Percentiles rank a stretch among this genome's conserved stretches.
Evolutionary conservation across 1,140 invertebrate genomes (phyloP).

Genomic region (Lordiphosa mommai): DNA sequence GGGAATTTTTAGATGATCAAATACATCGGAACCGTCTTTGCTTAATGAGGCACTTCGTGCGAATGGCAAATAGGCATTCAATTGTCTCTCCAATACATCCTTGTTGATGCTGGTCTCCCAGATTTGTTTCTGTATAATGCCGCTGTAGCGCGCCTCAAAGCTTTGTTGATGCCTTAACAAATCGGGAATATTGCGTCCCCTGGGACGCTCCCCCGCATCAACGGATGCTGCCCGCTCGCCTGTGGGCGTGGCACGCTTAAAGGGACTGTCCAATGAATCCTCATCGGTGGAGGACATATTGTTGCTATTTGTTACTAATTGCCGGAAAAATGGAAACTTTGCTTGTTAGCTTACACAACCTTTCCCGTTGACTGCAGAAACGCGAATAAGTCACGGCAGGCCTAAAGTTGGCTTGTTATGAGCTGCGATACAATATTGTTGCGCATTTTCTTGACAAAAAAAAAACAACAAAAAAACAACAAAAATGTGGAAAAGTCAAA

Average conservation of each 20-base stretch:
- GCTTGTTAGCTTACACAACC: conserved; percentile 46
- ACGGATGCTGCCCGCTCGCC: conserved; percentile 5
- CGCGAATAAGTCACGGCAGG: conserved; percentile 71
- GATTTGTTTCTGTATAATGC: conserved; percentile 70
- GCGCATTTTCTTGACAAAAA: conserved; percentile 52
- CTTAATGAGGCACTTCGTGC: conserved; percentile 51
- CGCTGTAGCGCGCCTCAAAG: conserved; percentile 70
- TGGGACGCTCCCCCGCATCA: conserved; percentile 12
- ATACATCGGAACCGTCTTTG: conserved; percentile 32
- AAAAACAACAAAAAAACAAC: neutral
- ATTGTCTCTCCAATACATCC: conserved; percentile 61
- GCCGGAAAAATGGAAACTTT: conserved; percentile 60
- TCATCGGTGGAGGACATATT: conserved; percentile 57
- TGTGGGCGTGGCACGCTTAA: conserved; percentile 43
- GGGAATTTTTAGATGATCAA: conserved; percentile 27
- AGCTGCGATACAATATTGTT: conserved; percentile 54
- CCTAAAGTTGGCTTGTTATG: conserved; percentile 35
- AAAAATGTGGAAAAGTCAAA: conserved; percentile 44
- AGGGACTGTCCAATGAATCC: conserved; percentile 52
- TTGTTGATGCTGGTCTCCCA: conserved; percentile 74
- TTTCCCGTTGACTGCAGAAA: conserved; percentile 52
- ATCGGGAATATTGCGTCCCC: conserved; percentile 24
- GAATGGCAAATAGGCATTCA: conserved; percentile 71
- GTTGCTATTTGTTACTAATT: conserved; percentile 34
- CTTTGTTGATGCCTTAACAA: conserved; percentile 64